Base-by-base conservation (phyloP, 2,797 vertebrate genomes). In the Glossophaga mutica region DNA sequence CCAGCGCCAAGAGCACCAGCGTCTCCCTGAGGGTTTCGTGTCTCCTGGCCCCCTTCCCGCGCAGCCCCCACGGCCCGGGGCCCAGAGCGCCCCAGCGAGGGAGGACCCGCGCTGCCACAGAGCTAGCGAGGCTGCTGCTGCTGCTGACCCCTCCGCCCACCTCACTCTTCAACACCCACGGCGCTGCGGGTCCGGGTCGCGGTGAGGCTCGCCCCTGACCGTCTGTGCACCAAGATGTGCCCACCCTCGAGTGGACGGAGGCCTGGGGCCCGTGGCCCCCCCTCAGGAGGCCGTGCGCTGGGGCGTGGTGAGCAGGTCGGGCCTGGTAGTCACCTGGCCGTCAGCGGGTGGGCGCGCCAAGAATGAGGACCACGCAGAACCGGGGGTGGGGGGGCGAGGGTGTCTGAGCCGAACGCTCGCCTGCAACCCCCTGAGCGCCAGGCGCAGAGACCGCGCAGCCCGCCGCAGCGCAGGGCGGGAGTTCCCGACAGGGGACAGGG, bases 131-230 rank as follows among this genome's bases (percentile, higher is more conserved):
- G 19, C 29, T 9, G 3, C 52, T 37, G 37, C 46, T 22, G 39
- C n/a, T n/a, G n/a, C n/a, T n/a, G n/a, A n/a, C n/a, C 52, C 0
- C 0, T 32, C 50, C 12, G 18, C 19, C 46, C 39, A 3, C 46
- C 39, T 42, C 21, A 4, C 48, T 88, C 14, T 0, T 4, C 42
- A 67, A 7, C 11, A 6, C 29, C 0, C 10, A 1, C 14, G 2
- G 0, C 39, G 32, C 7, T 26, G 0, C 1, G 9, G 26, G 34
- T 4, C 21, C 0, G 2, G 15, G 3, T 3, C 48, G 46, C 39
- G 48, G n/a, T 22, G 34, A 82, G 26, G 34, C 2, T 4, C 4
- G 0, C 21, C 2, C 10, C 44, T 4, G 18, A 62, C 7, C 24
- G 71, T n/a, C 10, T 68, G 29, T 39, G 62, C 26, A 29, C 55